These are phyloP conservation scores for Subacronicta megacephala DNA, from an alignment of 2,888 invertebrate species.

Conservation along the genomic window DNA sequence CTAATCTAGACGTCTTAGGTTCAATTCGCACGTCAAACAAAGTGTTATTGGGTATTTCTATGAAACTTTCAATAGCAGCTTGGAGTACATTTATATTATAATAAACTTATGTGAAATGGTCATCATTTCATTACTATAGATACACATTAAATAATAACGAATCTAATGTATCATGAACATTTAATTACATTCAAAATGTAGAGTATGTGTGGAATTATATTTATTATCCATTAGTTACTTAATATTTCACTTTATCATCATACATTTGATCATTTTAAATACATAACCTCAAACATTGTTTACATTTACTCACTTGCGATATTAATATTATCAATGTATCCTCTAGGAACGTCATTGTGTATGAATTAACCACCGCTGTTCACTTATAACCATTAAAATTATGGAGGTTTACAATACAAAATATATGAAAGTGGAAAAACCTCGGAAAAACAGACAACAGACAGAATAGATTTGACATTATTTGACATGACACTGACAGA, in stretches of 20 bases:
- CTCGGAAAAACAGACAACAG: neutral
- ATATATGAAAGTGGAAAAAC: neutral
- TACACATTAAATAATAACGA: no score
- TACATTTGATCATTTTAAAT: neutral
- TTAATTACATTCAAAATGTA: no score
- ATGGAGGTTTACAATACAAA: conserved; percentile 6
- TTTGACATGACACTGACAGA: conserved; percentile 20
- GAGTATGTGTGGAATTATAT: no score
- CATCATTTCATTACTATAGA: no score
- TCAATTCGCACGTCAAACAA: no score
- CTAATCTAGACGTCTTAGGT: no score
- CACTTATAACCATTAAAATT: neutral
- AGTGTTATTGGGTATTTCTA: no score
- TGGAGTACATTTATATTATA: no score
- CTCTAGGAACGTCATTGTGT: conserved; percentile 94
- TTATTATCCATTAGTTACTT: no score
- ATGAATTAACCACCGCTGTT: neutral
- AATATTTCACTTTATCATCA: conserved; percentile 2
- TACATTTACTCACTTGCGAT: conserved; percentile 91
- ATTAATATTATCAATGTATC: conserved; percentile 95
- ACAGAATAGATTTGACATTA: conserved; percentile 2
- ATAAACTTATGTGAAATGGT: no score
- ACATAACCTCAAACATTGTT: conserved; percentile 50
- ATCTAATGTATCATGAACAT: no score
- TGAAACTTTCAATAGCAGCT: no score